A percentile compares a stretch with the other conserved stretches of the same genome.
Evolutionary conservation across 2,888 invertebrate genomes (phyloP).

Genomic region (Parapristionchus giblindavisi): DNA sequence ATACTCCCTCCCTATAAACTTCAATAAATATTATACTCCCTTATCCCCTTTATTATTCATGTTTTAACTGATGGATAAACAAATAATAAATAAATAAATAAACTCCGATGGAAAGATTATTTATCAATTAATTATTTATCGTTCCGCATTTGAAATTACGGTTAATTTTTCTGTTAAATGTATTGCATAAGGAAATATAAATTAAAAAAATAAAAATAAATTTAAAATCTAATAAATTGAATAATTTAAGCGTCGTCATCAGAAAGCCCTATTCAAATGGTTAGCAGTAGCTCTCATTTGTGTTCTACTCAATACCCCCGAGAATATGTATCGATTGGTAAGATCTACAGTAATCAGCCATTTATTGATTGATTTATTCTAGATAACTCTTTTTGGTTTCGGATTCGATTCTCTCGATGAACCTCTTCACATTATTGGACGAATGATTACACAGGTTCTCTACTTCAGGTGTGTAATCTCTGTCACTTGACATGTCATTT

Average conservation of each 20-base stretch:
- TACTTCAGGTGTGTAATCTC: conserved; percentile 42
- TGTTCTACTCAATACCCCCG: conserved; percentile 46
- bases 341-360: conserved; percentile 4
- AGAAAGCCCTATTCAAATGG: conserved; percentile 46
- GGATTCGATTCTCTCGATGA: conserved; percentile 26
- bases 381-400: neutral
- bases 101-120: too few species aligned
- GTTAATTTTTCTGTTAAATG: neutral
- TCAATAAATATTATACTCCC: neutral
- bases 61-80: too few species aligned
- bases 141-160: neutral
- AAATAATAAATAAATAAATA: too few species aligned
- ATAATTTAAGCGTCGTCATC: conserved; percentile 42
- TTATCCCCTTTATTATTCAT: too few species aligned
- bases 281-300: conserved; percentile 45
- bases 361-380: neutral
- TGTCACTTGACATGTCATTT: neutral
- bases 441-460: conserved; percentile 44
- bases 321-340: conserved; percentile 44
- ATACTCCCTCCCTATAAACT: neutral
- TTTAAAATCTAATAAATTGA: neutral
- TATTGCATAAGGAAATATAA: neutral
- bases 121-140: too few species aligned
- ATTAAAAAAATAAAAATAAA: neutral
- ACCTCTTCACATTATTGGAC: conserved; percentile 23